Evolutionary conservation across 2,888 invertebrate genomes (phyloP).

Genomic region (Melinopterus prodromus): DNA sequence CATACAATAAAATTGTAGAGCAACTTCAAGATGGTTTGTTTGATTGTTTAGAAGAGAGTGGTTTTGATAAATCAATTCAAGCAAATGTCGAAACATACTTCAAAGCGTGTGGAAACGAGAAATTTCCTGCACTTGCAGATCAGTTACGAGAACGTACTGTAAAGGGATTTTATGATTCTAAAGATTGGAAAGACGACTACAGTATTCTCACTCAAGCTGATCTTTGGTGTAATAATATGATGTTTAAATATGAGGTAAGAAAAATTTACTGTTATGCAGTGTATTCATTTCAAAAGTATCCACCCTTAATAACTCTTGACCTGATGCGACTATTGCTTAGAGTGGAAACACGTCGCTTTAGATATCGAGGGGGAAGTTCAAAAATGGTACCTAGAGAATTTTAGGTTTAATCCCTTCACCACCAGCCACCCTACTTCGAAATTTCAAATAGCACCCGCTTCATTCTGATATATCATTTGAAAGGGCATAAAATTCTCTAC

Average conservation of each 20-base stretch:
- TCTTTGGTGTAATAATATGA: slow-evolving; percentile 42
- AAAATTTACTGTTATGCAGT: neutral
- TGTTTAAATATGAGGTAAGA: slow-evolving; percentile 42
- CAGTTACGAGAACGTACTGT: neutral
- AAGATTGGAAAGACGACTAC: neutral
- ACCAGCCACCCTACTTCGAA: too few relatives aligned
- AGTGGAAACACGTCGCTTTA: too few relatives aligned
- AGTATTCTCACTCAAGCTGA: neutral
- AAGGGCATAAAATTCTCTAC: too few relatives aligned
- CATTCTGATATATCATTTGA: too few relatives aligned
- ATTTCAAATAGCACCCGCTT: too few relatives aligned
- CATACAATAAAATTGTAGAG: slow-evolving; percentile 9
- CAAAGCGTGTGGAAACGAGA: neutral
- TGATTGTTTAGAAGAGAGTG: neutral
- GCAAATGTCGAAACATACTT: neutral
- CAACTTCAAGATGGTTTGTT: neutral
- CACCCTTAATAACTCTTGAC: too few relatives aligned
- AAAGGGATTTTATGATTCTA: neutral
- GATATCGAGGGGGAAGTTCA: too few relatives aligned
- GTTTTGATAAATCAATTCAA: neutral
- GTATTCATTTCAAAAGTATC: too few relatives aligned
- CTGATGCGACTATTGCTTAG: too few relatives aligned
- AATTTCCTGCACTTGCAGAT: neutral
- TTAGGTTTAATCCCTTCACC: too few relatives aligned
- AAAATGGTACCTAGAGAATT: too few relatives aligned